Evolutionary conservation across 1,140 invertebrate genomes (phyloP), one percentile per base, ranked within the genome.

Genomic region (Hyles euphorbiae): DNA sequence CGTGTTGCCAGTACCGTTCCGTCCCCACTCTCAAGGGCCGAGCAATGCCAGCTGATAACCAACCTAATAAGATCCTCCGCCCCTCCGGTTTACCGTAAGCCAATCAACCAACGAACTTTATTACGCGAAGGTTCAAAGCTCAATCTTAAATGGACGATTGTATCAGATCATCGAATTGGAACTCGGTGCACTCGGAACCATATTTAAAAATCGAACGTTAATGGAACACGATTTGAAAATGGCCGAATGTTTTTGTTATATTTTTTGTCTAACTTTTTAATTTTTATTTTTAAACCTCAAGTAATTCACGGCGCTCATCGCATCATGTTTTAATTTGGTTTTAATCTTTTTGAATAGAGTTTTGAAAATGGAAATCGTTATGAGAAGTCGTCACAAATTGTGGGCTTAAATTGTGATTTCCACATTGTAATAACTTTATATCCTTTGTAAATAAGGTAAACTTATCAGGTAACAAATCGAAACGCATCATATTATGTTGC

Each of bases 131-230:
- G 44, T 53, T 43, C 34, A 64, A 51, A 58, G 77, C 10, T 78
- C 84, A 60, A 11, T n/a, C 34, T 63, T 67, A 55, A 63, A 36
- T 82, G 78, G 82, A 56, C 68, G 60, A 36, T 61, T 64, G 60
- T 72, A 76, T 79, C 74, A 57, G 74, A 74, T 74, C 71, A 74
- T 78, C 73, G 72, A 61, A 81, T 72, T 70, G 69, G 81, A 80
- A 78, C 81, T 84, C 81, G 77, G 64, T 83, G 82, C 81, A 83
- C 83, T 81, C 80, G 70, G 70, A 72, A 80, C 73, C 76, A 83
- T 84, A 72, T 87, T 82, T 85, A 76, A 83, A 74, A 85, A 74
- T 81, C 78, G 72, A 78, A 84, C 72, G 56, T 66, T 74, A 76
- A 81, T 82, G 76, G 72, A 76, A 76, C 64, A 72, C 68, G 60